Conservation (phyloP, 2,113 vertebrate genomes). For the Eonycteris spelaea region DNA sequence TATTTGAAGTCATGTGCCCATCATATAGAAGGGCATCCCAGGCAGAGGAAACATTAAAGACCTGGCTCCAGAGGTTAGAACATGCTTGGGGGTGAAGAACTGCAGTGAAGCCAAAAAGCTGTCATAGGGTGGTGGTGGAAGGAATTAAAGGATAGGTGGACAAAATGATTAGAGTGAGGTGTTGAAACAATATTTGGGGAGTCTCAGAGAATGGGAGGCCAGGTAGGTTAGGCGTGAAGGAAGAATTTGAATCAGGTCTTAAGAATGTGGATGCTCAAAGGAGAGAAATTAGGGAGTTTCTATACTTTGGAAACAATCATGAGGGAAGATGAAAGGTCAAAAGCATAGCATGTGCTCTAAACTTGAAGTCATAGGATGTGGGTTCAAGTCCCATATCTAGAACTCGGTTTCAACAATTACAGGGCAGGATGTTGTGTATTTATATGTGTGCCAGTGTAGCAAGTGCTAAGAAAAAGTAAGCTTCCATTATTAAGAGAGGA, state of each 20-base stretch:
- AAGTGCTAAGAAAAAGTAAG: not conserved
- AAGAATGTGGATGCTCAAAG: not conserved
- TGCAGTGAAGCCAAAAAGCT: not conserved
- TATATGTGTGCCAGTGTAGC: not conserved
- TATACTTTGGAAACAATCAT: not conserved
- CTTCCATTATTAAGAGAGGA: not conserved
- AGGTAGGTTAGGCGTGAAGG: not conserved
- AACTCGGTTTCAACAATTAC: not conserved
- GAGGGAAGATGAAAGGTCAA: not conserved
- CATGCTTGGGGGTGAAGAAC: not conserved
- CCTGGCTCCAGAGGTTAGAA: not conserved
- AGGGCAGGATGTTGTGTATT: not conserved
- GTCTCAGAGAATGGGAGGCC: not conserved
- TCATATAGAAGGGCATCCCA: not conserved
- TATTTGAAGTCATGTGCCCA: not conserved
- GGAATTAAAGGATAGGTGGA: not conserved
- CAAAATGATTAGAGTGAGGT: not conserved
- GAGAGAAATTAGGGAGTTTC: not conserved
- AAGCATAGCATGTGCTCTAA: not conserved
- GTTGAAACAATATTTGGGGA: not conserved
- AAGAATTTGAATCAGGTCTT: not conserved
- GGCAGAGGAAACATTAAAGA: not conserved
- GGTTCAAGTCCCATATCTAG: not conserved
- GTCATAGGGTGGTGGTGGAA: accelerated
- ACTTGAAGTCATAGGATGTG: not conserved